Evolutionary conservation across 2,888 invertebrate species (phyloP).

Genomic region (Synergus umbraculus): DNA sequence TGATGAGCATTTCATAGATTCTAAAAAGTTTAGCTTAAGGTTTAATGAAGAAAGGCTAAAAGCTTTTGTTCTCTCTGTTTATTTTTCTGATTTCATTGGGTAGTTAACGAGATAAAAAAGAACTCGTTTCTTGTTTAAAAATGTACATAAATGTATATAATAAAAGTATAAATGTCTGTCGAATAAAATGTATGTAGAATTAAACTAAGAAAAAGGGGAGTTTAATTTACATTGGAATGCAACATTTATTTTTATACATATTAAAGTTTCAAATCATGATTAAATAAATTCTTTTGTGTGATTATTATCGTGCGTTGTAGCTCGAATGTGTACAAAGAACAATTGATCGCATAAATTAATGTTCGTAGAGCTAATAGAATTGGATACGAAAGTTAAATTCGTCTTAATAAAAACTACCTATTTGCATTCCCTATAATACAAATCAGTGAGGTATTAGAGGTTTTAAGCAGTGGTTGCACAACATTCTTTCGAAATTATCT

Average conservation of each 20-base stretch:
- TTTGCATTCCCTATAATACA: not conserved
- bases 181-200: not conserved
- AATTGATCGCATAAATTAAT: constrained; percentile 50
- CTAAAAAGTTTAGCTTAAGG: not conserved
- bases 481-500: constrained; percentile 90
- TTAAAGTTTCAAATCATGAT: constrained; percentile 36
- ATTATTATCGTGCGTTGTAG: constrained; percentile 16
- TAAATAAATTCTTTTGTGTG: constrained; percentile 12
- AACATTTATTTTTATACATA: constrained; percentile 46
- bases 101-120: not conserved
- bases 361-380: constrained; percentile 54
- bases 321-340: constrained; percentile 38
- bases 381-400: constrained; percentile 42
- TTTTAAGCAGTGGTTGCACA: constrained; percentile 80
- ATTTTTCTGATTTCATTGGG: not conserved
- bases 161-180: constrained; percentile 2
- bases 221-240: constrained; percentile 53
- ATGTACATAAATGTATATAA: constrained; percentile 11
- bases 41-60: not conserved
- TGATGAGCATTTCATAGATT: not conserved
- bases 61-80: not conserved
- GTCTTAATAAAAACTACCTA: constrained; percentile 13
- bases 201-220: constrained; percentile 7
- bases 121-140: constrained; percentile 1
- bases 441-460: constrained; percentile 70